Evolutionary conservation across 2,113 vertebrate species (phyloP).

Genomic region (Channa maculata): DNA sequence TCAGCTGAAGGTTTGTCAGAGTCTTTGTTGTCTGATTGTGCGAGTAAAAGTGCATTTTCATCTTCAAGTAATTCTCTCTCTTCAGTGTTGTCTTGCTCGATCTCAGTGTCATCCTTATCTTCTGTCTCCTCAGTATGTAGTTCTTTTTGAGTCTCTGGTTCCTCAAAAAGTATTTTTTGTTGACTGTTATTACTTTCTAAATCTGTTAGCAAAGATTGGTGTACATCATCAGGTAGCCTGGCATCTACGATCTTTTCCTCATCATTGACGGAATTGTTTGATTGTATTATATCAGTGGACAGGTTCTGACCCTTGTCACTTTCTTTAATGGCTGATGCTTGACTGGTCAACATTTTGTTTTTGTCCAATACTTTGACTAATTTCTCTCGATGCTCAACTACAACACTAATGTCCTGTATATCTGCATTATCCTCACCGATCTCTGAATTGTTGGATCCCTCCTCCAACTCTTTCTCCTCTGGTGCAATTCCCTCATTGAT

Average conservation of each 20-base stretch:
- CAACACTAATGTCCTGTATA: conserved; percentile 9
- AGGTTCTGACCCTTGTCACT: conserved; percentile 9
- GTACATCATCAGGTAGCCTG: conserved; percentile 6
- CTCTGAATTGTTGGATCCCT: conserved; percentile 9
- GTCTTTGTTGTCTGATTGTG: conserved; percentile 18
- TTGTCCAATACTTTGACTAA: conserved; percentile 7
- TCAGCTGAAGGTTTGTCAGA: conserved; percentile 8
- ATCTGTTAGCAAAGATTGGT: neutral
- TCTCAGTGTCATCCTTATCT: conserved; percentile 6
- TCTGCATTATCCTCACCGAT: neutral
- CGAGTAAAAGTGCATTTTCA: conserved; percentile 87
- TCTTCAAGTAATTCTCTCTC: conserved; percentile 87
- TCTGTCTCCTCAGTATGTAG: neutral
- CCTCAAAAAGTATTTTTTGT: conserved; percentile 13
- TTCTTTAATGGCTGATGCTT: neutral
- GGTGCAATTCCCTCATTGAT: neutral
- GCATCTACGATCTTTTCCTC: conserved; percentile 35
- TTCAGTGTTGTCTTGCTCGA: conserved; percentile 24
- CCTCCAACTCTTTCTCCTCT: conserved; percentile 1
- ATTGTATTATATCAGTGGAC: neutral
- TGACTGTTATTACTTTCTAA: conserved; percentile 29
- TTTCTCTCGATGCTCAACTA: conserved; percentile 12
- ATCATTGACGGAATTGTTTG: conserved; percentile 18
- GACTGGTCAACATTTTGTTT: conserved; percentile 1
- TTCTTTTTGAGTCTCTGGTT: conserved; percentile 27